Evolutionary conservation across 2,113 vertebrate species (phyloP).

Genomic region (Lates calcarifer): DNA sequence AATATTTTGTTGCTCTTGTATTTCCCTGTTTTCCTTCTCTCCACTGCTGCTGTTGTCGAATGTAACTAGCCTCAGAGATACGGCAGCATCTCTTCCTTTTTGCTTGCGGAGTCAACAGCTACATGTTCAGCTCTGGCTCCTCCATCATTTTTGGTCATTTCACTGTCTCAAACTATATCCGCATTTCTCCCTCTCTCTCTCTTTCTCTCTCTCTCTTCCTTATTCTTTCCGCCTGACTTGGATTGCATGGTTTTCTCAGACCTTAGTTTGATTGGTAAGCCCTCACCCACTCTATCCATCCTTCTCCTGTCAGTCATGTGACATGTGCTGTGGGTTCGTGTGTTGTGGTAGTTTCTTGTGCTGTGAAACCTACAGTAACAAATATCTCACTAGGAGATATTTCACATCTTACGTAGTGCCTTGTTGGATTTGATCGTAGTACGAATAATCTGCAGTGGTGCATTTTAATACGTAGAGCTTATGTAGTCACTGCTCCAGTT

Average conservation of each 20-base stretch:
- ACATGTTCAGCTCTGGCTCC: constrained; percentile 64
- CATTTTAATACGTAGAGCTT: constrained; percentile 39
- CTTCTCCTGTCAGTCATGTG: constrained; percentile 69
- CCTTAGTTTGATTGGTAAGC: constrained; percentile 99
- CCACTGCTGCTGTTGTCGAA: constrained; percentile 8
- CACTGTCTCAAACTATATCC: constrained; percentile 79
- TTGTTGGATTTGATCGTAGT: constrained; percentile 34
- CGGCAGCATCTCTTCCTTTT: constrained; percentile 51
- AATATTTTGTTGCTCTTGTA: constrained; percentile 34
- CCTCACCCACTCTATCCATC: constrained; percentile 84
- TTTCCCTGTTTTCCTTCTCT: constrained; percentile 48
- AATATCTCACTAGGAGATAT: constrained; percentile 59
- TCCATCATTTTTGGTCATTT: constrained; percentile 72
- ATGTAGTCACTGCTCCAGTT: constrained; percentile 30
- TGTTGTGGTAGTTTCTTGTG: constrained; percentile 40
- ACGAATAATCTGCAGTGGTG: constrained; percentile 19
- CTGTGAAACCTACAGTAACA: constrained; percentile 21
- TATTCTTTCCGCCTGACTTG: constrained; percentile 84
- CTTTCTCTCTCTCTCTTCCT: constrained; percentile 58
- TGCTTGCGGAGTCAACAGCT: constrained; percentile 68
- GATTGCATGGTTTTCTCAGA: constrained; percentile 98
- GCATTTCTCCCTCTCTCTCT: constrained; percentile 71
- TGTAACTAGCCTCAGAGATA: constrained; percentile 39
- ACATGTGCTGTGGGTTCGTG: constrained; percentile 54
- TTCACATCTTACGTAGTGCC: constrained; percentile 18